A percentile compares a stretch with the other conserved stretches of the same genome.
Conservation (phyloP, 2,797 vertebrate species). For the Acestrorhynchus altus region DNA sequence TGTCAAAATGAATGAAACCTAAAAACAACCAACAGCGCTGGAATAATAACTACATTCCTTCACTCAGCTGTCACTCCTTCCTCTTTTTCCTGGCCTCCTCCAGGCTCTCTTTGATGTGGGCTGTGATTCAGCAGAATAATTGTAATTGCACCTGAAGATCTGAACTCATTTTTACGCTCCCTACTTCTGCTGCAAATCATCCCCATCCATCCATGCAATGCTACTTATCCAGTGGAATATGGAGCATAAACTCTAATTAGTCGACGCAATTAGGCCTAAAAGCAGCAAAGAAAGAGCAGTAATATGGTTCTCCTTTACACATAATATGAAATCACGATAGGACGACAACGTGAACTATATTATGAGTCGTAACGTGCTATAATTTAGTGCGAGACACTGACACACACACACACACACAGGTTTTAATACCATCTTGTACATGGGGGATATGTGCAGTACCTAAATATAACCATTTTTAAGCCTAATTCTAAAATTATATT, state of each 20-base stretch:
- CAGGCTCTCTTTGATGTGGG: slow-evolving; percentile 3
- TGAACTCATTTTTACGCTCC: slow-evolving; percentile 19
- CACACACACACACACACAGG: background rate
- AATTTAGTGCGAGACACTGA: background rate
- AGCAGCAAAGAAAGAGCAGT: slow-evolving; percentile 32
- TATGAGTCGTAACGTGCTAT: slow-evolving; percentile 27
- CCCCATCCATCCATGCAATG: slow-evolving; percentile 27
- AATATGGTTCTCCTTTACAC: slow-evolving; percentile 20
- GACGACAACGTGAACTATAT: slow-evolving; percentile 19
- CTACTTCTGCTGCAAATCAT: slow-evolving; percentile 14
- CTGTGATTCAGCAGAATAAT: slow-evolving; percentile 48
- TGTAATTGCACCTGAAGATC: slow-evolving; percentile 37
- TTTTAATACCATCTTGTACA: no score
- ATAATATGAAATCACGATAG: slow-evolving; percentile 42
- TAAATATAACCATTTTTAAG: no score
- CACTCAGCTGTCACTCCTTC: background rate
- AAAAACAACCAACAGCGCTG: no score
- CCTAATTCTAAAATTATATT: no score
- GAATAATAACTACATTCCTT: background rate
- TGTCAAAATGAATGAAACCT: background rate
- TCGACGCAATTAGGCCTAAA: slow-evolving; percentile 45
- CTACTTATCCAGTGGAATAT: slow-evolving; percentile 44
- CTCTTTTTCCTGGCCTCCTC: slow-evolving; percentile 6
- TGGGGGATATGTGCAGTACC: no score
- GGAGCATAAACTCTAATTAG: slow-evolving; percentile 48